Percentiles rank a stretch among this genome's conserved stretches.
Evolutionary conservation across 2,888 invertebrate species (phyloP).

Genomic region (Cephus runcator): DNA sequence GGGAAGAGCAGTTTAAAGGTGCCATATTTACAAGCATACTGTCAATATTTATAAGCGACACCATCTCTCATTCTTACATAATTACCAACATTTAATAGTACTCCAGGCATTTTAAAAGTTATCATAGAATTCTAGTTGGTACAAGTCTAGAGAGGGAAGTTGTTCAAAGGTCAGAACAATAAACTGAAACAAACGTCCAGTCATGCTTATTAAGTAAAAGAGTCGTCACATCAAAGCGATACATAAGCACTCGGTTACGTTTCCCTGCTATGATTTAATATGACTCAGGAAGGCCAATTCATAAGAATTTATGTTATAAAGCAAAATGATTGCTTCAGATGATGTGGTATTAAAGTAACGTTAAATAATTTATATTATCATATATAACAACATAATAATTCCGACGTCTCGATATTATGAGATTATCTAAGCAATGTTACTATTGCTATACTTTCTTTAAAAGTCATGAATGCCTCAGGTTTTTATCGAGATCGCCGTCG

Average conservation of each 20-base stretch:
- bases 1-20: constrained; percentile 98
- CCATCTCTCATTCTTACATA: neutral
- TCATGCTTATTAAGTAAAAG: neutral
- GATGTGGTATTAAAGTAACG: neutral
- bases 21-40: constrained; percentile 34
- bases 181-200: neutral
- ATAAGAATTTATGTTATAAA: neutral
- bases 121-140: neutral
- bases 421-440: neutral
- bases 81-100: neutral
- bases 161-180: neutral
- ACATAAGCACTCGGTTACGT: neutral
- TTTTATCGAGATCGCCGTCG: neutral
- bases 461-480: neutral
- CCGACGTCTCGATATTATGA: neutral
- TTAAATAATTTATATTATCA: neutral
- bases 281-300: neutral
- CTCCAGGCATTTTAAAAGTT: neutral
- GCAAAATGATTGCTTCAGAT: neutral
- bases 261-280: neutral
- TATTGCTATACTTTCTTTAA: neutral
- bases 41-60: neutral
- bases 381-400: neutral
- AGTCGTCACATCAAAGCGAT: neutral
- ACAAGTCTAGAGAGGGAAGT: neutral